phyloP scores from a whole-genome alignment of 37 sponge, comb jelly and placozoan genomes.

The Bolinopsis microptera region DNA sequence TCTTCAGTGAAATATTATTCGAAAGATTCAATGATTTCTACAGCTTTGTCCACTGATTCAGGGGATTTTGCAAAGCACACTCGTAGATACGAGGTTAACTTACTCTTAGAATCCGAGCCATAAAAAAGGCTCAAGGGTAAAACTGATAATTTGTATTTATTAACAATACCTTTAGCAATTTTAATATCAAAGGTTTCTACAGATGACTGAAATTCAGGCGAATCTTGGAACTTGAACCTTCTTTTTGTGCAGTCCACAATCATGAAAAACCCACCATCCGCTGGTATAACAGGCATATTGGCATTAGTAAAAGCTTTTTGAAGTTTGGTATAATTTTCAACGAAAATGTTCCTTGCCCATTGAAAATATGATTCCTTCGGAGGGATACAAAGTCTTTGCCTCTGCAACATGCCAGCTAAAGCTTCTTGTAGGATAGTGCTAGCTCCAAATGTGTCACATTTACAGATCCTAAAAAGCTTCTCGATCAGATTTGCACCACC shows the following conservation, averaged over 20 bases:
- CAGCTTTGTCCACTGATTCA: slow-evolving; percentile 4
- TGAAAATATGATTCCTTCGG: neutral
- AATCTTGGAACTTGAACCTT: neutral
- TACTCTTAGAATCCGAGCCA: neutral
- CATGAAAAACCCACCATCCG: neutral
- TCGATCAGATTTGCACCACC: neutral
- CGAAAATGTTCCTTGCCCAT: neutral
- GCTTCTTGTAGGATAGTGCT: neutral
- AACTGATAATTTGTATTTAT: neutral
- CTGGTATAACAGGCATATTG: neutral
- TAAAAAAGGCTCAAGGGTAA: neutral
- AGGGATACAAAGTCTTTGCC: neutral
- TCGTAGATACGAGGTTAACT: neutral
- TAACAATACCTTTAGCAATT: neutral
- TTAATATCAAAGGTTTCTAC: neutral
- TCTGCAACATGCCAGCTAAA: slow-evolving; percentile 9
- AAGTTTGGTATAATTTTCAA: slow-evolving; percentile 1
- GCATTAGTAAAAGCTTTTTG: neutral
- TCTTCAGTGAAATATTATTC: too few species aligned
- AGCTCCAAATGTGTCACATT: slow-evolving; percentile 17
- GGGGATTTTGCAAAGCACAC: slow-evolving; percentile 29
- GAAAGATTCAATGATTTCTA: slow-evolving; percentile 8
- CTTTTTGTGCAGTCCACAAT: slow-evolving; percentile 33
- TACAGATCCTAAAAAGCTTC: neutral
- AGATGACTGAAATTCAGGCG: neutral